A percentile compares a stretch with the other conserved stretches of the same genome.
Evolutionary conservation across 2,113 vertebrate genomes (phyloP).

Genomic region (Phoenicopterus ruber): DNA sequence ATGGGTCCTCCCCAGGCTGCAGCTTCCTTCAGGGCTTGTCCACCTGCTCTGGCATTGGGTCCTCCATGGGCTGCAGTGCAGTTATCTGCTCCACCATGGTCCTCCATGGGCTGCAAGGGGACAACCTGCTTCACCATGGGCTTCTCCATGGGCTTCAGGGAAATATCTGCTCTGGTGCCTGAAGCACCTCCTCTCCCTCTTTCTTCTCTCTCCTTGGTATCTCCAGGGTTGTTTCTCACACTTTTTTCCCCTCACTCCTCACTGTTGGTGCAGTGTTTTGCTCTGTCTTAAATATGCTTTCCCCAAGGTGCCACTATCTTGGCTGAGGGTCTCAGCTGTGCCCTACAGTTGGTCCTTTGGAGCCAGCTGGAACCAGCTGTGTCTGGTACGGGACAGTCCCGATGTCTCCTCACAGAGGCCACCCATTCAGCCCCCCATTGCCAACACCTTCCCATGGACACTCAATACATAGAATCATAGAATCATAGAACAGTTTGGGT

Average conservation of each 20-base stretch:
- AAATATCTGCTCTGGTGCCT: neutral
- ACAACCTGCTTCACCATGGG: fast-evolving
- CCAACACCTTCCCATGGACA: neutral
- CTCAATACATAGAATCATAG: too few species aligned
- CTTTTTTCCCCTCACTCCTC: neutral
- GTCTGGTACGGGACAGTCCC: neutral
- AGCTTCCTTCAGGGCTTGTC: neutral
- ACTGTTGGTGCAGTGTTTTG: neutral
- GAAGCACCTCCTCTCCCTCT: neutral
- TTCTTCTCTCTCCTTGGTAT: neutral
- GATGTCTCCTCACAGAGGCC: neutral
- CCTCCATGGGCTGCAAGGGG: neutral
- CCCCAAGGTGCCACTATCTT: neutral
- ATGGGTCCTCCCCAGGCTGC: fast-evolving
- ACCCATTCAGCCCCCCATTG: neutral
- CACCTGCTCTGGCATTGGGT: neutral
- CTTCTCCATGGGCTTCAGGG: neutral
- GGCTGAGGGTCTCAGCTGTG: neutral
- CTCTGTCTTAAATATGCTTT: neutral
- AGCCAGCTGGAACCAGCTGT: neutral
- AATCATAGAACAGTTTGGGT: too few species aligned
- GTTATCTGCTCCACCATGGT: neutral
- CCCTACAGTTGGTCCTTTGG: neutral
- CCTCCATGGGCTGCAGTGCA: neutral
- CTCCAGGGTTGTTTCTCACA: neutral